These are phyloP conservation scores for Enteromius trimaculatus DNA, from an alignment of 2,797 vertebrate species.

Conservation along the genomic window DNA sequence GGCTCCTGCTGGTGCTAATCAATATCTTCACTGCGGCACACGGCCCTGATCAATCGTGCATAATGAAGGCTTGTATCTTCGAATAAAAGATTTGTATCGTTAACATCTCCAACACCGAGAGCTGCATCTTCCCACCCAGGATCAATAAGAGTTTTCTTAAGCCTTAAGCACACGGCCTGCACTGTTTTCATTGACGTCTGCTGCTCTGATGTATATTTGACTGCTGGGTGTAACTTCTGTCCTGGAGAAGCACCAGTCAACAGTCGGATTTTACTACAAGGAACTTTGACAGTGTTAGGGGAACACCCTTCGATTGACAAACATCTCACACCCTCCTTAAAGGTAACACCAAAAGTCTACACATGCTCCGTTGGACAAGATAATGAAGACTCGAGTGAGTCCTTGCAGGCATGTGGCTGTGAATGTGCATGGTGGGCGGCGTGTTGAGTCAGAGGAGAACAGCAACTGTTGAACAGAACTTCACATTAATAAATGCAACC, in stretches of 20 bases:
- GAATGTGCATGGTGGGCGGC: constrained; percentile 49
- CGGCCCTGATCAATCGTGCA: constrained; percentile 8
- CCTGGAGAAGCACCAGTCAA: constrained; percentile 28
- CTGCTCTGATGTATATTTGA: constrained; percentile 34
- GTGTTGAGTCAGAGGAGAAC: constrained; percentile 47
- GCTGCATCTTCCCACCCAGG: constrained; percentile 21
- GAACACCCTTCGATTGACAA: constrained; percentile 21
- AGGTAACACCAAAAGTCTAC: constrained; percentile 6
- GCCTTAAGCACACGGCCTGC: constrained; percentile 4
- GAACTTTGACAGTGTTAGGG: neutral
- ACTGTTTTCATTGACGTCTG: constrained; percentile 30
- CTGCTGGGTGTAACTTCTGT: constrained; percentile 46
- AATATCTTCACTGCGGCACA: constrained; percentile 13
- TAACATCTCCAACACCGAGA: neutral
- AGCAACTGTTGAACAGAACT: neutral
- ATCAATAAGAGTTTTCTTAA: constrained; percentile 40
- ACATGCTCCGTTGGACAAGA: neutral
- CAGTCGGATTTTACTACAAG: constrained; percentile 36
- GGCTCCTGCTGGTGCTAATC: constrained; percentile 12
- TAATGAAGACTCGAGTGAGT: constrained; percentile 25
- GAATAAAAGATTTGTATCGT: constrained; percentile 44
- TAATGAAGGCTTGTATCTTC: constrained; percentile 30
- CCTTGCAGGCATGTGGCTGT: constrained; percentile 39
- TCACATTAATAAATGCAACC: neutral
- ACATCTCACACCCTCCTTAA: constrained; percentile 28